phyloP scores from a whole-genome alignment of 2,113 vertebrate species.

The Channa maculata region DNA sequence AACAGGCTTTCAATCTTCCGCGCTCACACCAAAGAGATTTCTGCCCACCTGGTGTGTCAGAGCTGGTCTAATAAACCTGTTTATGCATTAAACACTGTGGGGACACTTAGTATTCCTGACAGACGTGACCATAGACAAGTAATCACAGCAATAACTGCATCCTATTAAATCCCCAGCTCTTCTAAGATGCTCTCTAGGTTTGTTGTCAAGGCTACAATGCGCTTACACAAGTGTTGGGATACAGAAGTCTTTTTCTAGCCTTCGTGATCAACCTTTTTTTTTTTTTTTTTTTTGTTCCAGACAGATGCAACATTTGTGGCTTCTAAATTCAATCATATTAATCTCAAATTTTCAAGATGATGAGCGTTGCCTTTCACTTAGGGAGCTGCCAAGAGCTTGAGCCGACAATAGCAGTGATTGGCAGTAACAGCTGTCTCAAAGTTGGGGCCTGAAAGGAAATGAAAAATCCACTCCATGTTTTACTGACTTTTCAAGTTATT shows the following conservation, averaged over 20 bases:
- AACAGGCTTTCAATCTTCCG: constrained; percentile 64
- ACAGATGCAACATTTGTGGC: constrained; percentile 1
- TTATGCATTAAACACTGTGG: constrained; percentile 62
- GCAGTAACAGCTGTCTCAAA: background rate
- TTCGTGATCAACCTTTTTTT: background rate
- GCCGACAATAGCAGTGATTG: constrained; percentile 1
- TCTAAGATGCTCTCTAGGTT: constrained; percentile 47
- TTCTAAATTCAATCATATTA: constrained; percentile 15
- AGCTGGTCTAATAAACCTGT: constrained; percentile 63
- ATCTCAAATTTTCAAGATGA: background rate
- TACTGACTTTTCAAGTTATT: constrained; percentile 25
- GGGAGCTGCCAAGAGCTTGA: background rate
- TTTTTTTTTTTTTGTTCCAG: constrained; percentile 8
- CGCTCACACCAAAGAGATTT: constrained; percentile 52
- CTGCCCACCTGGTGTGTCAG: constrained; percentile 55
- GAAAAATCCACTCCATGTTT: background rate
- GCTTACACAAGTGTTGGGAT: constrained; percentile 28
- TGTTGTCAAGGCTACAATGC: constrained; percentile 66
- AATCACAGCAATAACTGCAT: constrained; percentile 53
- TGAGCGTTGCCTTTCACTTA: background rate
- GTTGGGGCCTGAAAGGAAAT: constrained; percentile 22
- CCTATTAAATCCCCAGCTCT: constrained; percentile 52
- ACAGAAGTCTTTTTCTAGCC: constrained; percentile 16
- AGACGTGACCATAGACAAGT: constrained; percentile 49
- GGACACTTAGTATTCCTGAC: constrained; percentile 64